These are phyloP conservation scores for Dryocosmus kuriphilus DNA, from an alignment of 2,888 invertebrate species.

Conservation along the genomic window DNA sequence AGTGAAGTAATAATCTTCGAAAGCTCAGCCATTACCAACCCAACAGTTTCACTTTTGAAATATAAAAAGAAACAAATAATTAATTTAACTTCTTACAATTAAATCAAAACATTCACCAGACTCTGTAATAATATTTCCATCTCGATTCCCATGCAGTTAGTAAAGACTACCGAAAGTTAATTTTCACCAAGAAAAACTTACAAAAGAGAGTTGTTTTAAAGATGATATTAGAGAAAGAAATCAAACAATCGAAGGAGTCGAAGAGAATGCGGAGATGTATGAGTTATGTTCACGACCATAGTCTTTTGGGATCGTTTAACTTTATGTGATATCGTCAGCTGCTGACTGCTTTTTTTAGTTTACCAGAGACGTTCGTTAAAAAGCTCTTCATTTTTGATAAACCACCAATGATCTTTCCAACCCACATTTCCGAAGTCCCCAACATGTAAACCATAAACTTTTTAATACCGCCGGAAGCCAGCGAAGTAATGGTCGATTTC, in stretches of 20 bases:
- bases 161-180: conserved; percentile 18
- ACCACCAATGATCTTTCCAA: conserved; percentile 65
- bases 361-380: conserved; percentile 62
- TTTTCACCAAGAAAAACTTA: conserved; percentile 34
- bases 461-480: conserved; percentile 69
- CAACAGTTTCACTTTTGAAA: background rate
- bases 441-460: conserved; percentile 68
- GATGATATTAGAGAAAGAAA: conserved; percentile 4
- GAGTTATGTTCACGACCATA: conserved; percentile 44
- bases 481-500: conserved; percentile 49
- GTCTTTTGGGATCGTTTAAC: conserved; percentile 46
- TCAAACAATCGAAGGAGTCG: conserved; percentile 24
- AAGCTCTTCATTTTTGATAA: conserved; percentile 63
- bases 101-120: background rate
- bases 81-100: background rate
- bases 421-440: conserved; percentile 65
- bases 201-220: conserved; percentile 16
- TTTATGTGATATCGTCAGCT: conserved; percentile 51
- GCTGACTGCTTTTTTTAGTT: conserved; percentile 55
- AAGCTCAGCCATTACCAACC: background rate
- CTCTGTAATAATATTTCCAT: too few relatives aligned
- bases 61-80: too few relatives aligned
- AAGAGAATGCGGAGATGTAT: conserved; percentile 44
- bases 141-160: conserved; percentile 44
- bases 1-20: background rate